Base-by-base conservation (phyloP, 2,113 vertebrate species). In the Platichthys flesus region DNA sequence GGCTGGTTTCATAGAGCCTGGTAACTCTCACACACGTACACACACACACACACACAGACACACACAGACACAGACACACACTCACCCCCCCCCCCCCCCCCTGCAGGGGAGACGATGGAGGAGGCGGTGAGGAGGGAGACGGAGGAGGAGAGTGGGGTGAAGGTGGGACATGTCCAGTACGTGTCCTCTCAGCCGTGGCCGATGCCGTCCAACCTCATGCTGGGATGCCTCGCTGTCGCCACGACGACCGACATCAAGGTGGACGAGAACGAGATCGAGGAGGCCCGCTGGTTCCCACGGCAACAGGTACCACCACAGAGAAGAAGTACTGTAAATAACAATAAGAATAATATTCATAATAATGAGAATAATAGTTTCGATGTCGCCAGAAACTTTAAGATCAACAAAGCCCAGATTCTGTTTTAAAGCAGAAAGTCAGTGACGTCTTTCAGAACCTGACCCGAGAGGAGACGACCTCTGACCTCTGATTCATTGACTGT, bases 161-260 rank as follows among this genome's bases (percentile, higher is more conserved):
- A 89, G 93, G 95, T 97, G 35, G 96, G 96, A 24, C 90, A 91
- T n/a, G 97, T 99, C 66, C 95, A 92, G 79, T 99, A 97, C 4
- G 78, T 98, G 73, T 96, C 94, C 89, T 96, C 95, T 90, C 97
- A 99, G 73, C 97, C 97, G 0, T 99, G 97, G 97, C 98, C 98
- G 35, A 96, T 98, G 96, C 97, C 98, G 2, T 99, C 97, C 67
- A 97, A 92, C 49, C 94, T 99, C 67, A 98, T 99, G 97, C 96
- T 98, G 82, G 97, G 97, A 73, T 99, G 97, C 90, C 92, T 96
- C 76, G 95, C 96, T 52, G 91, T 94, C 78, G 97, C 98, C 79
- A 54, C 95, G 71, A 95, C 97, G 52, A 97, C 96, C 37, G 94
- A 95, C 94, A 96, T 99, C 94, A 95, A 83, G 88, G 96, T 96